Evolutionary conservation across 2,113 vertebrate genomes (phyloP).

Genomic region (Coracopsis vasa): DNA sequence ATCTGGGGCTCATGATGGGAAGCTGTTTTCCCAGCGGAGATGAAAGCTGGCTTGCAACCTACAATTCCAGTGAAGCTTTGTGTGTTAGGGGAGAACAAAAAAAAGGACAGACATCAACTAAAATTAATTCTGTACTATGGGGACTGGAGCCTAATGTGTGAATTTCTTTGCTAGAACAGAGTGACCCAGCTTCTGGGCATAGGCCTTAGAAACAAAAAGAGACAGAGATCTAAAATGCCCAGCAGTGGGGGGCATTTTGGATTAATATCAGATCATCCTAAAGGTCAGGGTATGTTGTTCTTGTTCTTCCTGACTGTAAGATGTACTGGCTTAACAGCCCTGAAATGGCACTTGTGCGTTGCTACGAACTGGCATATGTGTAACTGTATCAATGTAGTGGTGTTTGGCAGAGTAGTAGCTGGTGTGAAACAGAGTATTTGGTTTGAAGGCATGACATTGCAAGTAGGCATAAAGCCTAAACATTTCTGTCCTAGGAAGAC

Average conservation of each 20-base stretch:
- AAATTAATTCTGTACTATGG: neutral
- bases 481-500: neutral
- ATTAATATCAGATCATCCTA: neutral
- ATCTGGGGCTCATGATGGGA: constrained; percentile 18
- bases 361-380: neutral
- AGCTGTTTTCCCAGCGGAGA: constrained; percentile 28
- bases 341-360: neutral
- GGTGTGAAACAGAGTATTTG: neutral
- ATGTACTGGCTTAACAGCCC: neutral
- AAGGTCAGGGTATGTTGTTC: neutral
- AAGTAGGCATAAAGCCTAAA: neutral
- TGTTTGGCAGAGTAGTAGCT: neutral
- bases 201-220: neutral
- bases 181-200: neutral
- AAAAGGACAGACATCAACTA: neutral
- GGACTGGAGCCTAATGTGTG: neutral
- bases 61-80: neutral
- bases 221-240: neutral
- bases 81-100: neutral
- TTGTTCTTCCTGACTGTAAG: neutral
- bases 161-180: neutral
- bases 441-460: neutral
- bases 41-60: neutral
- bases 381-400: neutral
- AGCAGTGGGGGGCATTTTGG: neutral